Percentiles rank a stretch among this genome's conserved stretches.
Evolutionary conservation across 2,797 vertebrate species (phyloP).

Genomic region (Rhabdomys pumilio): DNA sequence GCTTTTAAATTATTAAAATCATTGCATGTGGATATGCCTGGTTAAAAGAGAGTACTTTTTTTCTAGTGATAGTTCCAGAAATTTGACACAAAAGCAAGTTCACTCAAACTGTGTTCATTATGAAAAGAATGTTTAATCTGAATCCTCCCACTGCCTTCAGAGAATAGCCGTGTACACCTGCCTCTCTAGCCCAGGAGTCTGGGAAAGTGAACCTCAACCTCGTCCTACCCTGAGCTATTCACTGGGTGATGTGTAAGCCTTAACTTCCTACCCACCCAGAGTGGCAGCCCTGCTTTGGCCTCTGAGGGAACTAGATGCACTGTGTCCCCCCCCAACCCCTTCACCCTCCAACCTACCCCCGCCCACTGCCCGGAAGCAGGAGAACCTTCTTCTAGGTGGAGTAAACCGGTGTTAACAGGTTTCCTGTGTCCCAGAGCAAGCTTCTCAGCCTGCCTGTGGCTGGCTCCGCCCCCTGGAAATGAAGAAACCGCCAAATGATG

Average conservation of each 20-base stretch:
- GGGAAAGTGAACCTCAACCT: rapidly evolving
- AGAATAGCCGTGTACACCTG: background rate
- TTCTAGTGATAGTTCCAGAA: background rate
- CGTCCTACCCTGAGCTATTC: too few species aligned
- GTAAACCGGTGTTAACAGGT: background rate
- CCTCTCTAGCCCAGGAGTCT: background rate
- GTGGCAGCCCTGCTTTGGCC: background rate
- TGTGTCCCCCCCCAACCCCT: too few species aligned
- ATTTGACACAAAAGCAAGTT: background rate
- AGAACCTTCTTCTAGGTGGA: background rate
- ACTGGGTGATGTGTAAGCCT: too few species aligned
- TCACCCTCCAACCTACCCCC: too few species aligned
- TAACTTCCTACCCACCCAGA: background rate
- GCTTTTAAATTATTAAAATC: background rate
- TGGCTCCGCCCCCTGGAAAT: background rate
- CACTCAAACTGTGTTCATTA: background rate
- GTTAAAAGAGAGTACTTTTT: slow-evolving; percentile 2
- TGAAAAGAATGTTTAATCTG: background rate
- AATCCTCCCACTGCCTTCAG: background rate
- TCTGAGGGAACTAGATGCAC: background rate
- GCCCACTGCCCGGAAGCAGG: background rate
- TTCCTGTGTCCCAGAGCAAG: background rate
- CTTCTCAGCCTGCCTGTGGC: background rate
- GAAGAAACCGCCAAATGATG: background rate
- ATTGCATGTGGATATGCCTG: background rate